These are phyloP conservation scores for Dasysyrphus albostriatus DNA, from an alignment of 2,888 invertebrate species.

Conservation along the genomic window DNA sequence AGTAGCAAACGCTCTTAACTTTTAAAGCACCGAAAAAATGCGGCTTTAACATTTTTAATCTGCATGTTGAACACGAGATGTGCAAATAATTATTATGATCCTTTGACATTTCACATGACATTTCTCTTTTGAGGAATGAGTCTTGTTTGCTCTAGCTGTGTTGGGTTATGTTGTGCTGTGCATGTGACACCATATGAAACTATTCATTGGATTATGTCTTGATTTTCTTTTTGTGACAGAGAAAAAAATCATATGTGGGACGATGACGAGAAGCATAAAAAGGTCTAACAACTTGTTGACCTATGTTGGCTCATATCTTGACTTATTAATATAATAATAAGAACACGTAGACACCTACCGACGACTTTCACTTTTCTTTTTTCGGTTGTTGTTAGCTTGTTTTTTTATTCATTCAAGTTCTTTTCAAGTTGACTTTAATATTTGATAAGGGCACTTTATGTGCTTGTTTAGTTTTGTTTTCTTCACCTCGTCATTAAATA, in stretches of 20 bases:
- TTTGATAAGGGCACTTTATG: background rate
- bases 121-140: slow-evolving; percentile 6
- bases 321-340: slow-evolving; percentile 23
- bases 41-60: slow-evolving; percentile 7
- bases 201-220: slow-evolving; percentile 16
- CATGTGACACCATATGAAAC: background rate
- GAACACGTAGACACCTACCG: background rate
- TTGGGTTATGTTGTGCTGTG: no score
- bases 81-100: slow-evolving; percentile 15
- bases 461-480: background rate
- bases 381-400: background rate
- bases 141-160: background rate
- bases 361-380: background rate
- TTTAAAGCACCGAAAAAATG: slow-evolving; percentile 1
- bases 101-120: slow-evolving; percentile 14
- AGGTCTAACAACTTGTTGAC: slow-evolving; percentile 24
- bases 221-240: slow-evolving; percentile 6
- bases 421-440: background rate
- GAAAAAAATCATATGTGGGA: background rate
- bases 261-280: background rate
- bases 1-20: slow-evolving; percentile 13
- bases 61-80: slow-evolving; percentile 24
- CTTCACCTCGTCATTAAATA: no score
- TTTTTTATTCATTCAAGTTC: background rate
- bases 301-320: slow-evolving; percentile 18